Conservation (phyloP, 2,797 vertebrate genomes). For the Centroberyx gerrardi region DNA sequence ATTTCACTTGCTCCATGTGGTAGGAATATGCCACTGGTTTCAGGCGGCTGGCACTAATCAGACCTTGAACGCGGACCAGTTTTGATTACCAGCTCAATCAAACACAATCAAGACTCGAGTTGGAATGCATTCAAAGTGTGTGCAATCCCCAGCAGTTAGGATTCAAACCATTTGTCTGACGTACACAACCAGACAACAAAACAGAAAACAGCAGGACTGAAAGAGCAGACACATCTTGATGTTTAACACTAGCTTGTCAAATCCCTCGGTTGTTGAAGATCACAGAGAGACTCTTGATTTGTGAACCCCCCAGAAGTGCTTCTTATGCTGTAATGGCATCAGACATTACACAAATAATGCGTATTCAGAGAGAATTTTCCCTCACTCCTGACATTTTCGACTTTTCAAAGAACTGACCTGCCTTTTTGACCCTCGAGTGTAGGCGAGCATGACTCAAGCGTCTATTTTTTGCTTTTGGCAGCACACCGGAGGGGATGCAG, state of each 20-base stretch:
- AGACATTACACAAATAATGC: background rate
- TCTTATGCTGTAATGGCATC: background rate
- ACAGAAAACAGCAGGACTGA: constrained; percentile 5
- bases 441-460: constrained; percentile 18
- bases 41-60: constrained; percentile 69
- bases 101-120: constrained; percentile 65
- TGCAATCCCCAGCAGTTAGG: constrained; percentile 23
- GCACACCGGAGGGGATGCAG: constrained; percentile 21
- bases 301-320: constrained; percentile 9
- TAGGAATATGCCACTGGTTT: constrained; percentile 58
- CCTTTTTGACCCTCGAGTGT: constrained; percentile 29
- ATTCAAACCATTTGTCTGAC: constrained; percentile 28
- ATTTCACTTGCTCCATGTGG: constrained; percentile 59
- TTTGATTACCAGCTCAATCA: constrained; percentile 75
- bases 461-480: constrained; percentile 42
- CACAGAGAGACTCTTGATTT: background rate
- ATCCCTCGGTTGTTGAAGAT: constrained; percentile 30
- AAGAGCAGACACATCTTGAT: constrained; percentile 13
- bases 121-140: constrained; percentile 49
- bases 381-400: background rate
- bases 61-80: constrained; percentile 45
- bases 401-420: constrained; percentile 13
- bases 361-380: background rate
- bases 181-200: constrained; percentile 33
- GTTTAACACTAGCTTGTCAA: constrained; percentile 9